Conservation (phyloP, 2,888 invertebrate genomes). For the Heliconius charithonia region DNA sequence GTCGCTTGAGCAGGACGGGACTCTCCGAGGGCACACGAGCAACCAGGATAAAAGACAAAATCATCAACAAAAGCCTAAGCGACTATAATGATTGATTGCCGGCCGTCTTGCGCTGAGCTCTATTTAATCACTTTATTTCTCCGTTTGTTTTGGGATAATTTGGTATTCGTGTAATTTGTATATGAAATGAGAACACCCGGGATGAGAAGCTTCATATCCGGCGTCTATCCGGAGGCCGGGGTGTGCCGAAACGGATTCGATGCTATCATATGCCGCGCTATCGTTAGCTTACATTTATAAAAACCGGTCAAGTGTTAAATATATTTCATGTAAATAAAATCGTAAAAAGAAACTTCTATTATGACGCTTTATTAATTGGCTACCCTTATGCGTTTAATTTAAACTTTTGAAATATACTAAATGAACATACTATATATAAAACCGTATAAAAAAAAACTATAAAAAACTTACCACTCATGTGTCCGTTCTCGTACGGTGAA, state of each 20-base stretch:
- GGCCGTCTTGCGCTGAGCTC: conserved; percentile 83
- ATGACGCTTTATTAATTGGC: too few relatives aligned
- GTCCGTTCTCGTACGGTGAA: conserved; percentile 94
- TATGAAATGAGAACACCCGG: conserved; percentile 78
- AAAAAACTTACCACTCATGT: conserved; percentile 89
- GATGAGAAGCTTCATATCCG: conserved; percentile 73
- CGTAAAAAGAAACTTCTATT: too few relatives aligned
- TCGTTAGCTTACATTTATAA: conserved; percentile 34
- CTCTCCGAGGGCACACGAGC: conserved; percentile 53
- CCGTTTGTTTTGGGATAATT: conserved; percentile 83
- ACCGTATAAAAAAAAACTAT: background rate
- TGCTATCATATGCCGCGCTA: conserved; percentile 66
- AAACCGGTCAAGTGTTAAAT: conserved; percentile 18
- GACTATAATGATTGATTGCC: conserved; percentile 84
- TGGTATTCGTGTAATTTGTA: conserved; percentile 84
- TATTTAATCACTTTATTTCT: conserved; percentile 85
- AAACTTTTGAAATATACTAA: too few relatives aligned
- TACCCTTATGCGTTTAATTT: too few relatives aligned
- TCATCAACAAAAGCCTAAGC: conserved; percentile 78
- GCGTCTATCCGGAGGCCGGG: conserved; percentile 63
- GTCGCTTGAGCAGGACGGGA: conserved; percentile 75
- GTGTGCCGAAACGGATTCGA: conserved; percentile 62
- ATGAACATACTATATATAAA: too few relatives aligned
- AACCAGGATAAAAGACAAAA: conserved; percentile 65
- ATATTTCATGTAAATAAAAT: background rate